Base-by-base conservation (phyloP, 2,797 vertebrate genomes). In the Sebastes itinus region DNA sequence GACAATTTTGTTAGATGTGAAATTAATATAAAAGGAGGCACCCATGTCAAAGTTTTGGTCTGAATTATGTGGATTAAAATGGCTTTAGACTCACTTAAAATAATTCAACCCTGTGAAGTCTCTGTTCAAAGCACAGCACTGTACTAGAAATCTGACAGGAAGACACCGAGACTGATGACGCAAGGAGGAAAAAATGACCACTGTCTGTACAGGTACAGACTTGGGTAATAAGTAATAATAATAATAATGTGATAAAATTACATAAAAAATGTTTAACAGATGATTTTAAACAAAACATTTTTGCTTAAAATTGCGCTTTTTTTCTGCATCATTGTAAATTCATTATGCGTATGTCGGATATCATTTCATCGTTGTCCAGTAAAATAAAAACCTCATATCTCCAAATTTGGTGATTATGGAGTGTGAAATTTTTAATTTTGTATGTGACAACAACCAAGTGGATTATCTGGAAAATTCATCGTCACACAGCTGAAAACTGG, bases 51-150 rank as follows among this genome's bases (percentile, higher is more conserved):
- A 13, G 49, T 64, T 49, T 1, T 52, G 52, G 56, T 25, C 23
- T 60, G 33, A 58, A 78, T 63, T 56, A 67, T 76, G 22, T 42
- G 18, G 4, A 67, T 77, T 70, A 65, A 82, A 81, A 78, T 69
- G 18, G 8, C 22, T 70, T 63, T 63, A 23, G 25, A 12, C n/a
- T n/a, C 13, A 33, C 55, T 60, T 66, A 5, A 56, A 54, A 56
- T 68, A 33, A 66, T 74, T 82, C 10, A 64, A 54, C 61, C 13
- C 16, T 35, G 22, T 35, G 20, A 82, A 70, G 68, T 75, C 7
- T 30, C 33, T 11, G 42, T 7, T 67, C 20, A 74, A 78, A 77
- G 38, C 20, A 38, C 9, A 22, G 73, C 16, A 46, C 20, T 67
- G 32, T 38, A 14, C 5, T 1, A 14, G 10, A 62, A 20, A 55